Conservation (phyloP, 2,888 invertebrate species). For the Spialia ferax region DNA sequence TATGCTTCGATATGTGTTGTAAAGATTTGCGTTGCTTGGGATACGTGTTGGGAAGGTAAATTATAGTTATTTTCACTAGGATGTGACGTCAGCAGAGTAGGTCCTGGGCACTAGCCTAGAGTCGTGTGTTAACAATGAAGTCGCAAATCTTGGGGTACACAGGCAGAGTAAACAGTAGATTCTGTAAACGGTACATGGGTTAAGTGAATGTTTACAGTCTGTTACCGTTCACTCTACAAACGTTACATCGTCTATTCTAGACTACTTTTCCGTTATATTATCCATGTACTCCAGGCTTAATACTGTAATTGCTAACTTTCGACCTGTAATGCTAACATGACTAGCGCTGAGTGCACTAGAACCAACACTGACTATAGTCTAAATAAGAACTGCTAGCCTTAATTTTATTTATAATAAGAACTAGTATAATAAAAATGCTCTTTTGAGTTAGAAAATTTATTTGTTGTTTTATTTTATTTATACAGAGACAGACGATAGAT, state of each 20-base stretch:
- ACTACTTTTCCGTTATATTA: too few relatives aligned
- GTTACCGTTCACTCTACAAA: too few relatives aligned
- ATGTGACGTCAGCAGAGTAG: constrained; percentile 43
- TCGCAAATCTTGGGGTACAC: too few relatives aligned
- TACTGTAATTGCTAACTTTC: not conserved
- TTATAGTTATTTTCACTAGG: constrained; percentile 67
- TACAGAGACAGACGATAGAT: too few relatives aligned
- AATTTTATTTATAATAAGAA: constrained; percentile 84
- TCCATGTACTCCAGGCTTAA: too few relatives aligned
- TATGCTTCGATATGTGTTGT: constrained; percentile 55
- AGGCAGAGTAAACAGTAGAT: too few relatives aligned
- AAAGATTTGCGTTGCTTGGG: constrained; percentile 60
- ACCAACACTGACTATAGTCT: constrained; percentile 68
- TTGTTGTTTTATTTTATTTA: constrained; percentile 70
- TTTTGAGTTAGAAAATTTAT: constrained; percentile 83
- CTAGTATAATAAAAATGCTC: constrained; percentile 84
- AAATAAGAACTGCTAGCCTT: constrained; percentile 86
- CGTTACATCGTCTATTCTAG: too few relatives aligned
- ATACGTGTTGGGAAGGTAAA: constrained; percentile 61
- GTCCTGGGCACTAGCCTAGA: constrained; percentile 14
- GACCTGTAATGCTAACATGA: constrained; percentile 29
- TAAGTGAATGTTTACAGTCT: too few relatives aligned
- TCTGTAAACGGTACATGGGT: too few relatives aligned
- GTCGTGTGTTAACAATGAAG: constrained; percentile 13
- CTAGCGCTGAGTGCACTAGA: constrained; percentile 52